Base-by-base conservation (phyloP, 2,797 vertebrate genomes). In the Cheirogaleus major region DNA sequence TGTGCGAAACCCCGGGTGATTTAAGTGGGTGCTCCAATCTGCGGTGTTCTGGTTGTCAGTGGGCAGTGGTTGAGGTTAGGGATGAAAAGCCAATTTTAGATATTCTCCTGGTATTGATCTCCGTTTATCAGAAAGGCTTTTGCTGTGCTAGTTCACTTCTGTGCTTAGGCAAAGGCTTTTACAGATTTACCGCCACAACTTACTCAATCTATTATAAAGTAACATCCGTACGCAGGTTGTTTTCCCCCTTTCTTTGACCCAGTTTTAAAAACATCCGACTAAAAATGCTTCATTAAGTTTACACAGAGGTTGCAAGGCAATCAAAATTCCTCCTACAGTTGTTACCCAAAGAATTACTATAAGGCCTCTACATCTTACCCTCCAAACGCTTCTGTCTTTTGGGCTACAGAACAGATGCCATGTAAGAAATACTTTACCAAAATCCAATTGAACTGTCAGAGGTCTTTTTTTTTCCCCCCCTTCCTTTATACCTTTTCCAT, bases 201-300 rank as follows among this genome's bases (percentile, higher is more conserved):
- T 93, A 55, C 18, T 92, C 78, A 73, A 48, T 97, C 83, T 89
- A 3, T 89, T 91, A 84, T 48, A 81, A 79, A 95, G 72, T 63
- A 69, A 41, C 50, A 52, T 93, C 89, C 84, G 55, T 67, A 43
- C 93, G 55, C 94, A 73, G 70, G 75, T 73, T 91, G 91, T 17
- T 25, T 14, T 91, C 55, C 52, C 73, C 83, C 97, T 93, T 75
- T 59, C 32, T 97, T 94, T 96, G 88, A 95, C 85, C 85, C 76
- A 90, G 57, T 93, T 97, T 98, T 95, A 61, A 96, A 97, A 96
- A 81, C 45, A 89, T 35, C 72, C 59, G 20, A 95, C 78, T 50
- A 89, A 76, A 97, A 75, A 83, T 90, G 69, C 82, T 97, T 97
- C 91, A 45, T 96, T 96, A 96, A 89, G 89, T 89, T 93, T 85